Percentiles rank a stretch among this genome's conserved stretches.
Conservation (phyloP, 2,797 vertebrate species). For the Brachyrhaphis roseni region DNA sequence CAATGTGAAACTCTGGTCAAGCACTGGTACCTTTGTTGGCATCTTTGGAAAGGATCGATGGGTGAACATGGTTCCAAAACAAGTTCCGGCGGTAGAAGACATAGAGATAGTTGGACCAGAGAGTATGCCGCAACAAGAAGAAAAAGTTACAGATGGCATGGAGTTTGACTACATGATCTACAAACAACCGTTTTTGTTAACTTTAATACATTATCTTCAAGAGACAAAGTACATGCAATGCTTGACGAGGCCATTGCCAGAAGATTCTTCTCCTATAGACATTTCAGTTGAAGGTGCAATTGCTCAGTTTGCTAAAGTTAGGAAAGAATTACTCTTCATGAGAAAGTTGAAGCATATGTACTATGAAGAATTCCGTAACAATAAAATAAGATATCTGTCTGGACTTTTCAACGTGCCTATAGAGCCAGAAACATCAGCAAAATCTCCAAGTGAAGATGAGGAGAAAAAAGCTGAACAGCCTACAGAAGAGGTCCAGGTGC, state of each 20-base stretch:
- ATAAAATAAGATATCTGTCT: neutral
- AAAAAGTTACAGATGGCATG: neutral
- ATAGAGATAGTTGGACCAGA: neutral
- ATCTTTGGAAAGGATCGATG: neutral
- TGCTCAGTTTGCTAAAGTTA: neutral
- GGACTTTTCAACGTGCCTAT: neutral
- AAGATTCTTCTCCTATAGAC: neutral
- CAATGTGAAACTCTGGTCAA: conserved; percentile 2
- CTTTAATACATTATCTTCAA: neutral
- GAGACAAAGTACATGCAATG: neutral
- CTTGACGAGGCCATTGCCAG: neutral
- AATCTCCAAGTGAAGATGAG: neutral
- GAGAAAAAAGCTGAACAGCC: neutral
- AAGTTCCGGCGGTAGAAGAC: neutral
- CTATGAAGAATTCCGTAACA: neutral
- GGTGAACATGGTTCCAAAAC: neutral
- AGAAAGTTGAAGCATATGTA: neutral
- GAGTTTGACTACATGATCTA: neutral
- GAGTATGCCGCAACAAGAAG: neutral
- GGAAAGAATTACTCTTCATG: neutral
- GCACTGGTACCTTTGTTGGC: neutral
- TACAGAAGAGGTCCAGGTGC: neutral
- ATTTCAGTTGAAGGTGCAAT: neutral
- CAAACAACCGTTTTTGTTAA: neutral
- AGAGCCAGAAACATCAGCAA: neutral